Evolutionary conservation across 2,888 invertebrate species (phyloP).

Genomic region (Ophion ellenae): DNA sequence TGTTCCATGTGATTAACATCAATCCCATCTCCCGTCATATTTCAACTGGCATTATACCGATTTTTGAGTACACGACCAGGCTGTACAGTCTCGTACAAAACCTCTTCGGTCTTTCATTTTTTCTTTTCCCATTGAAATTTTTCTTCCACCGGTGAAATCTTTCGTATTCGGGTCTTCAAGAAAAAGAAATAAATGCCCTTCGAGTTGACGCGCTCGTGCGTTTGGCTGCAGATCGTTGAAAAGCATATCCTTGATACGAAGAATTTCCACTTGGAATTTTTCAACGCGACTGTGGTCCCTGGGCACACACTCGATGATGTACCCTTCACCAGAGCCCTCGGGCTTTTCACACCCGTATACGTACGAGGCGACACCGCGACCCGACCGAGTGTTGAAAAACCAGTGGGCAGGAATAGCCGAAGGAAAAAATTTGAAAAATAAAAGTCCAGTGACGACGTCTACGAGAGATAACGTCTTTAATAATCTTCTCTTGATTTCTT

Average conservation of each 20-base stretch:
- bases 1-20: slow-evolving; percentile 5
- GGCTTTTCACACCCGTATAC: slow-evolving; percentile 18
- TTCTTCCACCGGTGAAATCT: neutral
- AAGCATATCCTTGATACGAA: neutral
- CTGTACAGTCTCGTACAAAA: slow-evolving; percentile 12
- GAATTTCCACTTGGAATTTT: neutral
- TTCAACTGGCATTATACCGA: slow-evolving; percentile 15
- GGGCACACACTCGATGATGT: slow-evolving; percentile 15
- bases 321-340: slow-evolving; percentile 11
- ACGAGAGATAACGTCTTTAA: slow-evolving; percentile 24
- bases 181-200: too few relatives aligned
- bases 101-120: neutral
- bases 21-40: slow-evolving; percentile 17
- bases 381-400: slow-evolving; percentile 26
- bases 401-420: slow-evolving; percentile 10
- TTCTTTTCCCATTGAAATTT: neutral
- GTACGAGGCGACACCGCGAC: neutral
- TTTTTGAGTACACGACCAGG: neutral
- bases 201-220: too few relatives aligned
- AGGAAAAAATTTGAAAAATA: slow-evolving; percentile 22
- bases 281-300: slow-evolving; percentile 11
- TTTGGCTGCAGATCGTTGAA: neutral
- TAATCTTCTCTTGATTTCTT: slow-evolving; percentile 27
- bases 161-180: too few relatives aligned
- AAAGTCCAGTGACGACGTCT: slow-evolving; percentile 61